Percentiles rank a stretch among this genome's conserved stretches.
Evolutionary conservation across 1,140 invertebrate genomes (phyloP).

Genomic region (Ips nitidus): DNA sequence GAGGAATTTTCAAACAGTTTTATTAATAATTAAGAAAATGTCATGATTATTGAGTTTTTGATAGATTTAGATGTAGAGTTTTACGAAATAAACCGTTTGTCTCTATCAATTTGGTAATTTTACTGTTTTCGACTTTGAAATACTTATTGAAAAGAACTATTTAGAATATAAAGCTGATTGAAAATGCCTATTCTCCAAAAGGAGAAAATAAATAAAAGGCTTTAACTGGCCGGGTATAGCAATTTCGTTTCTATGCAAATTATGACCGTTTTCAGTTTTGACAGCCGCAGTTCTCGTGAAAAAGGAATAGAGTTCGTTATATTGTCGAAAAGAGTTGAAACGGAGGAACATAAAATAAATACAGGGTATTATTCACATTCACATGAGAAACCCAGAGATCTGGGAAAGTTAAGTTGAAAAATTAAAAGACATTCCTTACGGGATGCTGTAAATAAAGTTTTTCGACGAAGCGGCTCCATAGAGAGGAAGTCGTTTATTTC

Average conservation of each 20-base stretch:
- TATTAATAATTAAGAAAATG: too few relatives aligned
- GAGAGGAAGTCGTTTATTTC: constrained; percentile 46
- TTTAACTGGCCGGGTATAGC: not conserved
- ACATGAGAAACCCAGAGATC: constrained; percentile 29
- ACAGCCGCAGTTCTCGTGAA: constrained; percentile 6
- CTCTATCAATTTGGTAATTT: too few relatives aligned
- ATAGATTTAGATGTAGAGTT: too few relatives aligned
- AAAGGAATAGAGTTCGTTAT: constrained; percentile 17
- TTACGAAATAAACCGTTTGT: too few relatives aligned
- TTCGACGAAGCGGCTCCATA: constrained; percentile 42
- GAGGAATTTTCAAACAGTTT: too few relatives aligned
- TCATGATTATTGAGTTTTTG: too few relatives aligned
- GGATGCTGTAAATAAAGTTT: constrained; percentile 48
- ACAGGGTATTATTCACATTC: constrained; percentile 25
- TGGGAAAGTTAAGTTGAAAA: constrained; percentile 33
- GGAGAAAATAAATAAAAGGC: too few relatives aligned
- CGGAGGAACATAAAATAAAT: constrained; percentile 30
- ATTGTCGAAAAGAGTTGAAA: constrained; percentile 8
- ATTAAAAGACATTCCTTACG: constrained; percentile 41
- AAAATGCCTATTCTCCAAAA: too few relatives aligned
- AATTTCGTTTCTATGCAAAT: constrained; percentile 16
- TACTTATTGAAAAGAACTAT: too few relatives aligned
- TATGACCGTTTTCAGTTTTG: constrained; percentile 10
- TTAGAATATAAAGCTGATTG: too few relatives aligned
- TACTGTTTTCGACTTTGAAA: too few relatives aligned